A percentile compares a stretch with the other conserved stretches of the same genome.
These are phyloP conservation scores for Anticlea derivata DNA, from an alignment of 2,888 invertebrate genomes.

Conservation along the genomic window DNA sequence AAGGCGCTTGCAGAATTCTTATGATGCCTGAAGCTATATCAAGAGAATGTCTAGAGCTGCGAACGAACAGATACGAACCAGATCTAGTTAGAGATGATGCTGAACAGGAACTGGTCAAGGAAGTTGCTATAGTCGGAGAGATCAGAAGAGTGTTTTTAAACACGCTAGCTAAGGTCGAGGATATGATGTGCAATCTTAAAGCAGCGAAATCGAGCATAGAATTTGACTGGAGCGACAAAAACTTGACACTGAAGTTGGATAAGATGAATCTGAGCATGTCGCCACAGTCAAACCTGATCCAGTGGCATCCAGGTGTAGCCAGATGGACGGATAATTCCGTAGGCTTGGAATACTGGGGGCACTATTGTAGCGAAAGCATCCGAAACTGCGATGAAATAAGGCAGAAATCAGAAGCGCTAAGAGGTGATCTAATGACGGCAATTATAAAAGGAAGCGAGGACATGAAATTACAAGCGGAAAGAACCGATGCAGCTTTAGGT, in stretches of 20 bases:
- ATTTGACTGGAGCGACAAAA: constrained; percentile 95
- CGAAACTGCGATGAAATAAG: constrained; percentile 89
- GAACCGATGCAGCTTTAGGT: constrained; percentile 89
- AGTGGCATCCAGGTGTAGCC: constrained; percentile 91
- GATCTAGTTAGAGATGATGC: constrained; percentile 91
- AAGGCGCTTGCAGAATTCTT: constrained; percentile 86
- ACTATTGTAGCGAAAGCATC: constrained; percentile 90
- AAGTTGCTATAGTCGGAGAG: constrained; percentile 89
- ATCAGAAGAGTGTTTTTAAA: constrained; percentile 85
- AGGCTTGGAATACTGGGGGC: constrained; percentile 89
- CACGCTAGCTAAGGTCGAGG: constrained; percentile 86
- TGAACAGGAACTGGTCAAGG: constrained; percentile 91
- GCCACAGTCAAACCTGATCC: constrained; percentile 86
- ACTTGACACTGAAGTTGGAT: constrained; percentile 89
- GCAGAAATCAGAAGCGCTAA: constrained; percentile 87
- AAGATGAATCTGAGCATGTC: constrained; percentile 86
- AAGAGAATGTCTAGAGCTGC: constrained; percentile 88
- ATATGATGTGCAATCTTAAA: constrained; percentile 86
- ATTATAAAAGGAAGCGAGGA: constrained; percentile 92
- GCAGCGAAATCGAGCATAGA: constrained; percentile 91
- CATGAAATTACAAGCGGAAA: constrained; percentile 92
- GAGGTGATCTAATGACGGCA: constrained; percentile 87
- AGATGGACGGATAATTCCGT: constrained; percentile 89
- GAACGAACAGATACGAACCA: constrained; percentile 88
- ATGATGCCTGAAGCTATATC: constrained; percentile 89